These are phyloP conservation scores for Amphipyra berbera DNA, from an alignment of 2,888 invertebrate genomes.

Conservation along the genomic window DNA sequence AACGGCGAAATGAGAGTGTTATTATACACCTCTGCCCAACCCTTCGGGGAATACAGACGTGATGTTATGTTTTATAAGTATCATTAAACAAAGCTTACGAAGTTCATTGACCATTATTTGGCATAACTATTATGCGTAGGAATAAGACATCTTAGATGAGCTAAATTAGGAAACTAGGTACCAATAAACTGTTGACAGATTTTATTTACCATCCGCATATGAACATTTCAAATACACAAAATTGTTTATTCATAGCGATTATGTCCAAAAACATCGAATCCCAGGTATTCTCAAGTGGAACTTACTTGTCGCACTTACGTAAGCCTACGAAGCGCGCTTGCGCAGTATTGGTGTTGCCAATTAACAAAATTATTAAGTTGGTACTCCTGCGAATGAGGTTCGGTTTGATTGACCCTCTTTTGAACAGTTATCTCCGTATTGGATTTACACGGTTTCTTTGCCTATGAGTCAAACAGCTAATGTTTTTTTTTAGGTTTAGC, in stretches of 20 bases:
- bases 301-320: constrained; percentile 63
- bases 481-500: too few species aligned
- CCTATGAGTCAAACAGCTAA: constrained; percentile 12
- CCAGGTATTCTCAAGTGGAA: constrained; percentile 40
- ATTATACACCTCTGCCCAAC: too few species aligned
- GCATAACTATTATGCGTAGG: not conserved
- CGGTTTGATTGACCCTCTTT: constrained; percentile 59
- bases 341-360: constrained; percentile 62
- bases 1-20: too few species aligned
- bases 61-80: too few species aligned
- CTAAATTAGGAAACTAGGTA: constrained; percentile 19
- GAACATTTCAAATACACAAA: constrained; percentile 29
- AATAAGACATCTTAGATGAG: constrained; percentile 11
- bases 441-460: constrained; percentile 20
- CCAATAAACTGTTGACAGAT: constrained; percentile 12
- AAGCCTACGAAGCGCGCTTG: constrained; percentile 32
- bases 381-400: constrained; percentile 54
- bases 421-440: constrained; percentile 46
- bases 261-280: constrained; percentile 40
- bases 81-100: not conserved
- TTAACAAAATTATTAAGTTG: constrained; percentile 60
- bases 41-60: too few species aligned
- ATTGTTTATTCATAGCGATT: constrained; percentile 35
- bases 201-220: constrained; percentile 14
- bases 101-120: constrained; percentile 4